A percentile compares a stretch with the other conserved stretches of the same genome.
phyloP scores from a whole-genome alignment of 2,888 invertebrate genomes.

The Dolomedes plantarius region DNA sequence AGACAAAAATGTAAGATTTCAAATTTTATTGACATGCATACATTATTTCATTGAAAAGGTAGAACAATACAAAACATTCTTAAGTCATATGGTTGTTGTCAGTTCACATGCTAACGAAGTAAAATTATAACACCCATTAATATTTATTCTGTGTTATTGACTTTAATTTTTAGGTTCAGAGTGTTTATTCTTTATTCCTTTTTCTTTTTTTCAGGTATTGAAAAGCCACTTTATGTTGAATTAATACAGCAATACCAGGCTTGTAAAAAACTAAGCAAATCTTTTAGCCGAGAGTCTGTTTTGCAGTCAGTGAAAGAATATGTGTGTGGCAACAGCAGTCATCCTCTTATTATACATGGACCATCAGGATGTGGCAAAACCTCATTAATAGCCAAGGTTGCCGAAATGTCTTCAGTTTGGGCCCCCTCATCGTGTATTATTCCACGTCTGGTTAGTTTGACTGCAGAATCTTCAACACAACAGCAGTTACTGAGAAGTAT shows the following conservation, averaged over 20 bases:
- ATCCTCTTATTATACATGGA: conserved; percentile 85
- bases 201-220: conserved; percentile 79
- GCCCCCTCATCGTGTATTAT: conserved; percentile 76
- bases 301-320: conserved; percentile 84
- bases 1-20: too few relatives aligned
- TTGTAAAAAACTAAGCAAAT: conserved; percentile 84
- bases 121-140: too few relatives aligned
- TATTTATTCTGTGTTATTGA: too few relatives aligned
- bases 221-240: conserved; percentile 81
- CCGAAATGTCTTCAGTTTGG: conserved; percentile 83
- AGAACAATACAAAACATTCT: too few relatives aligned
- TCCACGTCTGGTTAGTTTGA: conserved; percentile 79
- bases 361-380: conserved; percentile 90
- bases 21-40: too few relatives aligned
- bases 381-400: conserved; percentile 85
- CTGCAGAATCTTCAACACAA: conserved; percentile 82
- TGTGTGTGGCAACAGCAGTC: conserved; percentile 78
- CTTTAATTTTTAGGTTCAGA: too few relatives aligned
- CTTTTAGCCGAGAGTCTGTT: conserved; percentile 84
- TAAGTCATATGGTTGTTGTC: too few relatives aligned
- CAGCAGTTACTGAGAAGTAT: conserved; percentile 79
- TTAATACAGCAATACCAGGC: conserved; percentile 84
- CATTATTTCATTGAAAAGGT: too few relatives aligned
- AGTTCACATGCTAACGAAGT: too few relatives aligned
- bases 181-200: too few relatives aligned